Evolutionary conservation across 1,140 invertebrate species (phyloP), one percentile per base, ranked within the genome.

Genomic region (Pogonomyrmex californicus): DNA sequence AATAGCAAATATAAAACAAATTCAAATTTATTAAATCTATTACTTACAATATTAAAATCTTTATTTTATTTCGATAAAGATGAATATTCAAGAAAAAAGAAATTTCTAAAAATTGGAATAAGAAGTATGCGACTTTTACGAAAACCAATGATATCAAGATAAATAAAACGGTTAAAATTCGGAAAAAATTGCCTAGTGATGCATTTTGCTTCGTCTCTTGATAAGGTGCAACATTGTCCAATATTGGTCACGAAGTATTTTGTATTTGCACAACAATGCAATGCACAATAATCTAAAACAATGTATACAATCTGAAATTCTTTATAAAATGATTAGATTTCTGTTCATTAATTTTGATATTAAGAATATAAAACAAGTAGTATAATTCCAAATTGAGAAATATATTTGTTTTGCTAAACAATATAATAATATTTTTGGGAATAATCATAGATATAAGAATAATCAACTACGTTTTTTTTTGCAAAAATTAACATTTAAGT

Each of bases 211-310:
- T 17, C 7, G 41, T 1, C 7, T 75, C 23, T 2, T 30, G 17
- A 38, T 75, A 38, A 75, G 17, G 6, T 75, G 30, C 12, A 30
- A 58, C 10, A 7, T 38, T 51, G 12, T 71, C 68, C 33, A 36
- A 75, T 75, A n/a, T 58, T 75, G 51, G 36, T 75, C 51, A 75
- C 10, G n/a, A 75, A 58, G n/a, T 58, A 75, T 33, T 56, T 38
- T n/a, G 14, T 30, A 12, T 12, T 54, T 33, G 51, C 51, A 41
- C n/a, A 36, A 58, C 33, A 23, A 17, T 58, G 30, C 68, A 23
- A 75, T 56, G 49, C 14, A 73, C 9, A 73, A 56, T 58, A 30
- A 51, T 4, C 23, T 17, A 12, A 41, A 23, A 10, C 54, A 41
- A 76, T 58, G 41, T 58, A 17, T 12, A 10, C 51, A 30, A 23